Percentiles rank a stretch among this genome's conserved stretches.
Evolutionary conservation across 2,888 invertebrate genomes (phyloP).

Genomic region (Beris morrisii): DNA sequence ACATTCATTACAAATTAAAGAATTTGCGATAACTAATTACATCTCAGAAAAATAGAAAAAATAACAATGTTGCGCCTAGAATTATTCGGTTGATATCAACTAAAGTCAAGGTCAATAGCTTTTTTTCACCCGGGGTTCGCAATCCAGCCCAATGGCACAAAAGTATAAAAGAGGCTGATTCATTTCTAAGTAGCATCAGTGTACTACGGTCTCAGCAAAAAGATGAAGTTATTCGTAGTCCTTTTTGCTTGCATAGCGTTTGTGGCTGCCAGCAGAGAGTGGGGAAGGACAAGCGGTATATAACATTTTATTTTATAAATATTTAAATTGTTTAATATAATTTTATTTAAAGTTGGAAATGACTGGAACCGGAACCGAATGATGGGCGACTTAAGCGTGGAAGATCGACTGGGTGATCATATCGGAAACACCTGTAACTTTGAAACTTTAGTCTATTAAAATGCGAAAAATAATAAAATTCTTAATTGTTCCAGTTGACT

Average conservation of each 20-base stretch:
- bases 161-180: not conserved
- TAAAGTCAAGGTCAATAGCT: too few relatives aligned
- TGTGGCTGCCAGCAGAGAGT: slow-evolving; percentile 48
- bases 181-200: slow-evolving; percentile 10
- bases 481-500: not conserved
- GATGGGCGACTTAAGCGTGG: not conserved
- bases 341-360: not conserved
- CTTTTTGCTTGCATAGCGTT: slow-evolving; percentile 56
- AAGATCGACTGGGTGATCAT: slow-evolving; percentile 3
- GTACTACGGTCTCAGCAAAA: not conserved
- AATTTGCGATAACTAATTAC: too few relatives aligned
- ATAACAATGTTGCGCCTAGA: too few relatives aligned
- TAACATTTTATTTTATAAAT: not conserved
- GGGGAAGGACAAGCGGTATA: not conserved
- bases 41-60: too few relatives aligned
- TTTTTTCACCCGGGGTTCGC: too few relatives aligned
- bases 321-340: not conserved
- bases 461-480: too few relatives aligned
- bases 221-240: slow-evolving; percentile 59
- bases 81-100: too few relatives aligned
- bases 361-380: slow-evolving; percentile 8
- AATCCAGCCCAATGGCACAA: too few relatives aligned
- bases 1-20: too few relatives aligned
- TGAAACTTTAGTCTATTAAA: too few relatives aligned
- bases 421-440: slow-evolving; percentile 1